A percentile compares a stretch with the other conserved stretches of the same genome.
phyloP scores from a whole-genome alignment of 64 coral and sea anemone species.

The Pocillopora verrucosa region DNA sequence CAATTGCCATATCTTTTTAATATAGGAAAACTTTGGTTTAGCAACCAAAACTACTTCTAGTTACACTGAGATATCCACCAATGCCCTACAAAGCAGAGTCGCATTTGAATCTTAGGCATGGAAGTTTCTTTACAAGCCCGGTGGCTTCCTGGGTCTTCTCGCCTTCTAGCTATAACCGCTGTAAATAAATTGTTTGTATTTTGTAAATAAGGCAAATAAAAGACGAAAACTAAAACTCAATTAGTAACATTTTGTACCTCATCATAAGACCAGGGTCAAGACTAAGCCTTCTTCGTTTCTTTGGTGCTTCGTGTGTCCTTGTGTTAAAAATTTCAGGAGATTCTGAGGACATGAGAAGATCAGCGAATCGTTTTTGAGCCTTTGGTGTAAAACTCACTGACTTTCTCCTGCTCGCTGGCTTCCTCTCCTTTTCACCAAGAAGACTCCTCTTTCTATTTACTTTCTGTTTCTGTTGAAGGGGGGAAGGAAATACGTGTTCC shows the following conservation, averaged over 20 bases:
- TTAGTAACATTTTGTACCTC: background rate
- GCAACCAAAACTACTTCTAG: too few species aligned
- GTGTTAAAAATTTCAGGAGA: background rate
- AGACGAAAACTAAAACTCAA: too few species aligned
- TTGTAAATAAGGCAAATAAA: too few species aligned
- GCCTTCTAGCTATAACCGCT: too few species aligned
- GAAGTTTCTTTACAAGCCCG: background rate
- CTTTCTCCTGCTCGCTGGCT: background rate
- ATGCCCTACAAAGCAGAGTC: too few species aligned
- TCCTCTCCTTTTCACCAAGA: background rate
- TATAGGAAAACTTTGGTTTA: too few species aligned
- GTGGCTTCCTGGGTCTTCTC: too few species aligned
- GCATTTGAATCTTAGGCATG: too few species aligned
- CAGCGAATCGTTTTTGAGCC: constrained; percentile 23
- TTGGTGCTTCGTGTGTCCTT: background rate
- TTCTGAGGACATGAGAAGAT: background rate
- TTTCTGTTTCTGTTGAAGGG: background rate
- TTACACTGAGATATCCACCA: too few species aligned
- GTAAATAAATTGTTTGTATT: too few species aligned
- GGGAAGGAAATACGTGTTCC: background rate
- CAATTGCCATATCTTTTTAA: too few species aligned
- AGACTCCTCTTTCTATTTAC: constrained; percentile 28
- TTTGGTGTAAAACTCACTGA: constrained; percentile 28
- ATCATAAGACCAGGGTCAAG: background rate
- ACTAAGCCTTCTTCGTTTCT: constrained; percentile 28